Conservation (phyloP, 2,888 invertebrate species). For the Bhutanitis thaidina region DNA sequence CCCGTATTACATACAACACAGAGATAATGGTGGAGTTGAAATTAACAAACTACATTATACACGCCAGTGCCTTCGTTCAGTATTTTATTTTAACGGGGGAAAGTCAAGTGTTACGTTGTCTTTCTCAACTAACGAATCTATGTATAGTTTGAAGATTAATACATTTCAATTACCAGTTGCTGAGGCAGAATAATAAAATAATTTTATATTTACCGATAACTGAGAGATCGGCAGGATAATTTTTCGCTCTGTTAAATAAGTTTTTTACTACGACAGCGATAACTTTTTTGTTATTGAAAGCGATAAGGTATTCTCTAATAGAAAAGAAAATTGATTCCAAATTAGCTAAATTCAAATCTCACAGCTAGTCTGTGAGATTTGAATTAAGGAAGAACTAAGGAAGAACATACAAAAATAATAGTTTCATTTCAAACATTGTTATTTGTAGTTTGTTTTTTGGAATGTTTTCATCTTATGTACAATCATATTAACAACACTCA, state of each 20-base stretch:
- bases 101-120: conserved; percentile 10
- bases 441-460: too few species aligned
- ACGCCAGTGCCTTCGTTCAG: not conserved
- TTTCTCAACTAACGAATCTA: conserved; percentile 4
- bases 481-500: too few species aligned
- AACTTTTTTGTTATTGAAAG: too few species aligned
- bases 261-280: too few species aligned
- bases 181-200: conserved; percentile 8
- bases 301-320: too few species aligned
- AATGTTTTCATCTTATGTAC: too few species aligned
- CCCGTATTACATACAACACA: not conserved
- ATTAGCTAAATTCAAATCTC: too few species aligned
- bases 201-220: conserved; percentile 14
- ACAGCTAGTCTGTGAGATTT: too few species aligned
- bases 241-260: not conserved
- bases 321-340: too few species aligned
- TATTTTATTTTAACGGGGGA: conserved; percentile 12
- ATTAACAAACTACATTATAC: conserved; percentile 7
- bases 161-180: conserved; percentile 16
- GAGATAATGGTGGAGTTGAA: not conserved
- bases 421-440: too few species aligned
- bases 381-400: too few species aligned
- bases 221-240: not conserved
- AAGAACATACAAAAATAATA: too few species aligned
- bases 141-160: conserved; percentile 13